A percentile compares a stretch with the other conserved stretches of the same genome.
Evolutionary conservation across 2,113 vertebrate genomes (phyloP).

Genomic region (Melanocharis versteri): DNA sequence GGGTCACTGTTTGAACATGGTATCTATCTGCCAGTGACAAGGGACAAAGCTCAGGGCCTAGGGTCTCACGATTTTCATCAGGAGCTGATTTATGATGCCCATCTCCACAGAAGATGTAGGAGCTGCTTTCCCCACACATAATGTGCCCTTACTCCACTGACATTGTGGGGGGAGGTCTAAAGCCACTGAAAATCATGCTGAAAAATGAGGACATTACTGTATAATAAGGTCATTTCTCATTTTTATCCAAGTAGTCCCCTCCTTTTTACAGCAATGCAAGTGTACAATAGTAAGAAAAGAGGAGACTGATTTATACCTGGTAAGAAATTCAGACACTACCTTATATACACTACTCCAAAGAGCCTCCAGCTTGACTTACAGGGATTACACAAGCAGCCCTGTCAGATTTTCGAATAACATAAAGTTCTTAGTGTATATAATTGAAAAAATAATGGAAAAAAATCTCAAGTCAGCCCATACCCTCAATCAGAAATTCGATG

Average conservation of each 20-base stretch:
- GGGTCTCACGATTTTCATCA: not conserved
- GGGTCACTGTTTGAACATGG: not conserved
- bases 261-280: not conserved
- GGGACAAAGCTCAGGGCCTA: not conserved
- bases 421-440: not conserved
- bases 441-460: not conserved
- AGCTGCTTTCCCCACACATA: not conserved
- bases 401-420: not conserved
- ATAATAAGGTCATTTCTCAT: not conserved
- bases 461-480: not conserved
- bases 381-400: not conserved
- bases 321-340: not conserved
- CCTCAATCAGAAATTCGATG: not conserved
- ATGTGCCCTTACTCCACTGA: not conserved
- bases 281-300: not conserved
- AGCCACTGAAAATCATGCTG: not conserved
- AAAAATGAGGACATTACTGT: not conserved
- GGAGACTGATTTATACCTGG: not conserved
- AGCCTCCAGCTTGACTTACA: not conserved
- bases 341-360: not conserved
- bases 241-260: not conserved
- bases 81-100: not conserved
- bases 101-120: not conserved
- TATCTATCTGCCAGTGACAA: not conserved
- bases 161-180: not conserved